phyloP scores from a whole-genome alignment of 2,888 invertebrate genomes.

The Eilema caniola region DNA sequence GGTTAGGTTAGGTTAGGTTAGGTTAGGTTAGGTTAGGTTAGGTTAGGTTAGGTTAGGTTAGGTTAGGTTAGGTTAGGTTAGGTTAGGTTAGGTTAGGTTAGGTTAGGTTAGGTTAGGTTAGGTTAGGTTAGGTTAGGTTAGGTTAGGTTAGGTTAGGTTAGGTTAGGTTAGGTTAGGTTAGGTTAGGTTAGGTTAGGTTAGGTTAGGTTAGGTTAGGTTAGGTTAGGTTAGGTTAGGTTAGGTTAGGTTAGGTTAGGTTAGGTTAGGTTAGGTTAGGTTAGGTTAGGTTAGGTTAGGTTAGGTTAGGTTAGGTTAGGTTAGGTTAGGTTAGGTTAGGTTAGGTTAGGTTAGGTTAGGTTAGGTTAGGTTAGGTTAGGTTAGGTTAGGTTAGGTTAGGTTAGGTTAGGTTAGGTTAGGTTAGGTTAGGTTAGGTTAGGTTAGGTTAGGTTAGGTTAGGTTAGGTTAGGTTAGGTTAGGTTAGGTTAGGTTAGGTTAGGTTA shows the following conservation, averaged over 20 bases:
- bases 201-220: constrained; percentile 9
- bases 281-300: constrained; percentile 9
- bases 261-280: constrained; percentile 9
- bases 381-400: constrained; percentile 9
- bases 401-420: constrained; percentile 9
- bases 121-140: constrained; percentile 9
- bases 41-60: constrained; percentile 9
- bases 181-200: constrained; percentile 9
- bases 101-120: constrained; percentile 9
- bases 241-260: constrained; percentile 9
- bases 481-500: constrained; percentile 9
- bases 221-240: constrained; percentile 9
- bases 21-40: constrained; percentile 9
- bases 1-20: constrained; percentile 9
- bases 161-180: constrained; percentile 9
- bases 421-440: constrained; percentile 9
- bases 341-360: constrained; percentile 9
- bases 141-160: constrained; percentile 9
- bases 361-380: constrained; percentile 9
- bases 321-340: constrained; percentile 9
- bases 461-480: constrained; percentile 9
- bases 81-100: constrained; percentile 9
- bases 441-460: constrained; percentile 9
- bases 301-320: constrained; percentile 9
- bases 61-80: constrained; percentile 9